A percentile compares a stretch with the other conserved stretches of the same genome.
These are phyloP conservation scores for Bergia puertoricense DNA, from an alignment of 92 coral and sea anemone genomes.

Conservation along the genomic window DNA sequence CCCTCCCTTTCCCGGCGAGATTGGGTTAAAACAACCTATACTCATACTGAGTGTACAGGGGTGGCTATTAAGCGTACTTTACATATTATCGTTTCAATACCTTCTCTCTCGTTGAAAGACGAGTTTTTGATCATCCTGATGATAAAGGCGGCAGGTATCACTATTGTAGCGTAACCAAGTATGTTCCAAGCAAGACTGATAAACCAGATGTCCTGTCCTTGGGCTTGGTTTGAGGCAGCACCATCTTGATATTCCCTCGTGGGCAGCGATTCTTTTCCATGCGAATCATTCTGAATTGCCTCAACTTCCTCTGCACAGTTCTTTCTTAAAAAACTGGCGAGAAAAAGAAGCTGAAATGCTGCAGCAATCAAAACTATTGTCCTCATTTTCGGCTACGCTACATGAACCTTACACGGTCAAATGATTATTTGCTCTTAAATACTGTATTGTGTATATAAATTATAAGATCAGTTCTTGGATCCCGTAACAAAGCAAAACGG, in stretches of 20 bases:
- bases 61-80: not conserved
- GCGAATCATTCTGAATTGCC: not conserved
- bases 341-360: conserved; percentile 28
- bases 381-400: conserved; percentile 1
- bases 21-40: too few relatives aligned
- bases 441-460: too few relatives aligned
- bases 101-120: conserved; percentile 82
- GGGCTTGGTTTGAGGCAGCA: not conserved
- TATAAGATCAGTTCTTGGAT: not conserved
- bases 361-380: not conserved
- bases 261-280: not conserved
- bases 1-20: too few relatives aligned
- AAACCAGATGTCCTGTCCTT: conserved; percentile 68
- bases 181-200: conserved; percentile 79
- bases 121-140: conserved; percentile 90
- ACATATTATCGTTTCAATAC: conserved; percentile 38
- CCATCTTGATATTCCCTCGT: not conserved
- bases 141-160: conserved; percentile 77
- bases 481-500: not conserved
- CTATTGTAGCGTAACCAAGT: conserved; percentile 90
- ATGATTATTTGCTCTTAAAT: too few relatives aligned
- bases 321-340: not conserved
- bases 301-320: not conserved
- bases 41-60: too few relatives aligned
- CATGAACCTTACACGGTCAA: too few relatives aligned